Conservation (phyloP, 2,888 invertebrate species). For the Stegophylla sp. region DNA sequence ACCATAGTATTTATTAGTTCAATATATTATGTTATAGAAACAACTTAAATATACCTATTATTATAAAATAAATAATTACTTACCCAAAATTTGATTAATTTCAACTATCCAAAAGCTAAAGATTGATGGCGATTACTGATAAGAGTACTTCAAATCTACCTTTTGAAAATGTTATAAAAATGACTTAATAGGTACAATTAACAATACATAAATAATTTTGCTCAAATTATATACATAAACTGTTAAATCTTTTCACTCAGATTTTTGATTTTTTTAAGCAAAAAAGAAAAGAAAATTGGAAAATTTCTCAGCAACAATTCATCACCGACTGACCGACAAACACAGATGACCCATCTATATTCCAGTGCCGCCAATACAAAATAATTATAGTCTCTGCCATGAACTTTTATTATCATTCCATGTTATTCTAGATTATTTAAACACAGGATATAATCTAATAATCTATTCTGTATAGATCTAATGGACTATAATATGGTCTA, state of each 20-base stretch:
- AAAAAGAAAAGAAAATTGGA: conserved; percentile 22
- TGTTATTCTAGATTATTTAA: background rate
- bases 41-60: background rate
- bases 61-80: background rate
- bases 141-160: conserved; percentile 18
- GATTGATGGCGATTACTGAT: conserved; percentile 39
- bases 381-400: conserved; percentile 13
- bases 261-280: conserved; percentile 19
- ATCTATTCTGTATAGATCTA: no score
- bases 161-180: background rate
- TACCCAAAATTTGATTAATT: conserved; percentile 39
- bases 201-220: background rate
- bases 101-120: conserved; percentile 5
- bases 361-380: conserved; percentile 36
- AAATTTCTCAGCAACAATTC: conserved; percentile 52
- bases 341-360: conserved; percentile 51
- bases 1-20: no score
- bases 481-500: no score
- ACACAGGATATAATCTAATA: no score
- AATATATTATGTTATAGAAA: no score
- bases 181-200: background rate
- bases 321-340: conserved; percentile 58
- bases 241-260: background rate
- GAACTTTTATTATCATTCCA: conserved; percentile 9
- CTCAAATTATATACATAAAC: background rate